These are phyloP conservation scores for Dryadula phaetusa DNA, from an alignment of 2,888 invertebrate species.

Conservation along the genomic window DNA sequence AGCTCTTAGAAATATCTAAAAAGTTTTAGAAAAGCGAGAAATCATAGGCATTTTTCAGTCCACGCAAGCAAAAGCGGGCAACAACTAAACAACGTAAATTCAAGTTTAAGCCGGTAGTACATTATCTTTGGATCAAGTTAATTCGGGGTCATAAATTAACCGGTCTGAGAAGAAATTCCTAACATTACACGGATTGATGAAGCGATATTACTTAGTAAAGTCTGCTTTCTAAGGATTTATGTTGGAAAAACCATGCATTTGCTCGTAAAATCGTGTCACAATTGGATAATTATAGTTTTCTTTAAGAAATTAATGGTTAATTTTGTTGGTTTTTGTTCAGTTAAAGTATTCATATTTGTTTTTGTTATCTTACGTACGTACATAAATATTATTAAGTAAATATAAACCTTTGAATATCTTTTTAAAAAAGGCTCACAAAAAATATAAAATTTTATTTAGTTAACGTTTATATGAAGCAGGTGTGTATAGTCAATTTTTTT, in stretches of 20 bases:
- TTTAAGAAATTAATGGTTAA: background rate
- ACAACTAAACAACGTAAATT: constrained; percentile 15
- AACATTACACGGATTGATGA: constrained; percentile 21
- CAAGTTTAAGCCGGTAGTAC: constrained; percentile 16
- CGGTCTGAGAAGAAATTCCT: constrained; percentile 25
- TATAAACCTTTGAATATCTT: no score
- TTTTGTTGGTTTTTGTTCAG: background rate
- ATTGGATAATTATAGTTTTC: background rate
- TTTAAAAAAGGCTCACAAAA: no score
- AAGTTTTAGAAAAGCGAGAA: no score
- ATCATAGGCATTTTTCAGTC: no score
- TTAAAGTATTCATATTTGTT: background rate
- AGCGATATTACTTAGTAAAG: constrained; percentile 18
- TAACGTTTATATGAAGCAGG: no score
- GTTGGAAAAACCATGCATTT: constrained; percentile 2
- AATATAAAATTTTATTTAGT: no score
- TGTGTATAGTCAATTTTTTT: no score
- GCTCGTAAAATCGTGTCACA: background rate
- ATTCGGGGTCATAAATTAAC: constrained; percentile 12
- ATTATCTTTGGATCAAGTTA: constrained; percentile 13
- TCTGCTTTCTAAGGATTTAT: constrained; percentile 9
- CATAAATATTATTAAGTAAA: no score
- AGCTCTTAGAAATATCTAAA: no score
- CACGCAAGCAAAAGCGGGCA: no score
- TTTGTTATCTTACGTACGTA: background rate